Percentiles rank a stretch among this genome's conserved stretches.
phyloP scores from a whole-genome alignment of 2,888 invertebrate species.

The Parthenolecanium corni region DNA sequence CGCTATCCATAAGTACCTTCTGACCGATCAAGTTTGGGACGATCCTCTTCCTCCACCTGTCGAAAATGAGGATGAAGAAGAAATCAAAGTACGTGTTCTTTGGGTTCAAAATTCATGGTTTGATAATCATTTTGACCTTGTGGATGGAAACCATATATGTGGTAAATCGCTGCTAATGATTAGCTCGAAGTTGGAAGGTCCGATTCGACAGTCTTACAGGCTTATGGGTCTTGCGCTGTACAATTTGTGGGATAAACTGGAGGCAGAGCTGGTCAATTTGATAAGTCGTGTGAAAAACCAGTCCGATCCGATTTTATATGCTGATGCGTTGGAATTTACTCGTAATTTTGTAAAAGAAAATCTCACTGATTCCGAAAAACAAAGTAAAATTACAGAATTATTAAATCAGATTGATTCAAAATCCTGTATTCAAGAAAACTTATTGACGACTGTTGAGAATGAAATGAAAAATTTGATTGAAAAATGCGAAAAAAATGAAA shows the following conservation, averaged over 20 bases:
- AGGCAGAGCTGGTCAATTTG: constrained; percentile 35
- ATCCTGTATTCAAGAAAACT: constrained; percentile 34
- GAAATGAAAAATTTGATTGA: constrained; percentile 46
- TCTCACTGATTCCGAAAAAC: constrained; percentile 27
- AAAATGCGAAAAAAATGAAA: constrained; percentile 47
- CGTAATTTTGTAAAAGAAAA: constrained; percentile 22
- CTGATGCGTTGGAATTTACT: constrained; percentile 14
- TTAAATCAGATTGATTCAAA: constrained; percentile 40
- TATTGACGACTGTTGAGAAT: constrained; percentile 35
- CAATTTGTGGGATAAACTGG: constrained; percentile 51
- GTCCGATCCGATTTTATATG: constrained; percentile 37
- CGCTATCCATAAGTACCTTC: constrained; percentile 61
- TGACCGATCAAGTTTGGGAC: constrained; percentile 43
- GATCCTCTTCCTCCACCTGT: constrained; percentile 36
- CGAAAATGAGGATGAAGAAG: constrained; percentile 45
- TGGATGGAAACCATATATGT: constrained; percentile 54
- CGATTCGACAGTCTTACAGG: constrained; percentile 45
- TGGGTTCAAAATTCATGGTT: constrained; percentile 70
- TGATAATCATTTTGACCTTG: constrained; percentile 83
- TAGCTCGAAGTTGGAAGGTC: constrained; percentile 41
- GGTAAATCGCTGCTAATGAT: constrained; percentile 71
- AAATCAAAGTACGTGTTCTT: constrained; percentile 60
- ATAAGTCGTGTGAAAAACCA: constrained; percentile 35
- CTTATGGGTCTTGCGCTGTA: constrained; percentile 55
- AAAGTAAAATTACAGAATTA: constrained; percentile 36